Evolutionary conservation across 2,113 vertebrate genomes (phyloP), one percentile per base, ranked within the genome.

Genomic region (Erpornis zantholeuca): DNA sequence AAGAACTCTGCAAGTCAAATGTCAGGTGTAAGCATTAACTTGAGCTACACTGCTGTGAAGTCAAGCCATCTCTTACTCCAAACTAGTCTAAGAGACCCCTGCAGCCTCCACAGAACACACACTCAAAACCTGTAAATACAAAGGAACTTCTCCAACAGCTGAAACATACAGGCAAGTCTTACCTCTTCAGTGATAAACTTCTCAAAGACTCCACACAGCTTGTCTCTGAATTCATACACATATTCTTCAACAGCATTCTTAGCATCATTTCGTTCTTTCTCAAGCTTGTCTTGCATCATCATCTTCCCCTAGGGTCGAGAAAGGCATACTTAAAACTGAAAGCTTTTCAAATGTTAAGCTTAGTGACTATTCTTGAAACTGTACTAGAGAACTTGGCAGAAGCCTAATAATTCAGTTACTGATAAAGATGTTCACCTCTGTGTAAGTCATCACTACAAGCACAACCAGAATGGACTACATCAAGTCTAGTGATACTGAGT

Each of bases 161-260:
- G 44, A 52, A 79, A 70, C 9, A 40, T 16, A 6, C 0, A 70
- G 23, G 5, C 7, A 4, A 36, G 18, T 36, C 98, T 98, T 96
- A 99, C 99, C 92, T 99, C 98, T 95, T 98, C 98, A 38, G 98
- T 99, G 95, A 99, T 98, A 52, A 98, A 99, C 90, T 98, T 99
- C 95, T 99, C 99, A 88, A 98, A 99, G 90, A 98, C 95, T 33
- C 98, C 98, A 66, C 98, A 98, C 12, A 99, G 97, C 93, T 98
- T 99, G 97, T 99, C 99, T 95, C 99, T 98, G 88, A 99, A 98
- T 53, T 99, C 99, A 23, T 99, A 99, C 3, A 99, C 99, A 20
- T 99, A 99, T 76, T 99, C 99, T 97, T 99, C 99, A 94, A 99
- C 99, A 59, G 98, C 98, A 85, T 99, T 99, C 96, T 99, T 99